Base-by-base conservation (phyloP, 1,140 invertebrate genomes). In the Eupristina koningsbergeri region DNA sequence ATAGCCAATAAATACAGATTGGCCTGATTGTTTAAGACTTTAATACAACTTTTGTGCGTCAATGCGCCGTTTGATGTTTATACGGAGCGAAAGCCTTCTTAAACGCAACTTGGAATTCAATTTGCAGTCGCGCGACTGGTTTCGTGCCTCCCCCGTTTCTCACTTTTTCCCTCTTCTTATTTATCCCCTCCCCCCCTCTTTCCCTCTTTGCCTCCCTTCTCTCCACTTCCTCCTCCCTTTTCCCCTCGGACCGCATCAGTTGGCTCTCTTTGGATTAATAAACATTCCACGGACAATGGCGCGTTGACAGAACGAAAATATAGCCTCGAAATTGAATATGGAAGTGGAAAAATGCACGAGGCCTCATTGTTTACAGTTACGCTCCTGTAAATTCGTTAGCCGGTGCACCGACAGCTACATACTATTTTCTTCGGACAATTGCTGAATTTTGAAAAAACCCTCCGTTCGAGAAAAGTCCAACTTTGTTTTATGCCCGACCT, bases 251-350 rank as follows among this genome's bases (percentile, higher is more conserved):
- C 29, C 15, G 31, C 29, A 36, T 19, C 50, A 61, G 47, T 76
- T 47, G 82, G 69, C 82, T 71, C 36, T 0, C 63, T n/a, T 22
- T 22, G 76, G 76, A 84, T 84, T 74, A 84, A 64, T 84, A 84
- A 84, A 84, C 64, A 84, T 84, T 79, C 71, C 50, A n/a, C 64
- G 82, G 64, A 84, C 82, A 79, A 78, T 50, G 8, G 47, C 47
- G 47, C 75, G 64, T 61, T 8, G 50, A 61, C 50, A 39, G 50
- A 63, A 63, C 67, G 71, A 84, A 84, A 84, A 73, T 84, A 84
- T 73, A n/a, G 76, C 36, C 74, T 36, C 45, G 31, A 77, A 77
- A 71, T 69, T 84, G n/a, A 73, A 84, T 79, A 41, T 47, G 11
- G 58, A 75, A 69, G 61, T 11, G 50, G 19, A 5, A 45, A 41